Conservation (phyloP, 2,888 invertebrate species). For the Micoletzkya japonica region DNA sequence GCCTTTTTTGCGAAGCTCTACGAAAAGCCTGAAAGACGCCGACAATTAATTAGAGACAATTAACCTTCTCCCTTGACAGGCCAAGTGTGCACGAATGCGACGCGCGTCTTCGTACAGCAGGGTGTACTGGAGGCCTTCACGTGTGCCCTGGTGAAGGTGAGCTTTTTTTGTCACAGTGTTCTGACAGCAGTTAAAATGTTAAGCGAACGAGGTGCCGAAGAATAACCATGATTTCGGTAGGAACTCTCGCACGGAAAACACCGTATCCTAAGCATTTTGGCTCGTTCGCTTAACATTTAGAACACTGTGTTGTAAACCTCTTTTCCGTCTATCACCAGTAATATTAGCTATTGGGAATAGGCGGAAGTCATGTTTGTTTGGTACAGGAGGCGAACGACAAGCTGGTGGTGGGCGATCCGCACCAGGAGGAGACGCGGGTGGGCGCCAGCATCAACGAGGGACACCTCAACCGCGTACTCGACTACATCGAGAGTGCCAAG, state of each 20-base stretch:
- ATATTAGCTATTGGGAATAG: too few species aligned
- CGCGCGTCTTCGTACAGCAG: slow-evolving; percentile 69
- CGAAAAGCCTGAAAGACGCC: too few species aligned
- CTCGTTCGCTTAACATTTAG: too few species aligned
- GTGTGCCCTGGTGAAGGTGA: slow-evolving; percentile 64
- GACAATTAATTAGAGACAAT: too few species aligned
- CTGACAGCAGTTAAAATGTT: too few species aligned
- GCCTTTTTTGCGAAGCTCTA: too few species aligned
- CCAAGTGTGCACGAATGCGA: slow-evolving; percentile 71
- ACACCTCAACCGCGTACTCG: slow-evolving; percentile 68
- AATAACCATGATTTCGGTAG: neutral
- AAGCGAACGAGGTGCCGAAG: slow-evolving; percentile 27
- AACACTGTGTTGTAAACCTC: too few species aligned
- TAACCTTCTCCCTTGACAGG: slow-evolving; percentile 29
- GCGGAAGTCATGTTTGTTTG: too few species aligned
- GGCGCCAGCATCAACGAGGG: slow-evolving; percentile 69
- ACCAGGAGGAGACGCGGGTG: slow-evolving; percentile 65
- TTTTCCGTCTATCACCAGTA: too few species aligned
- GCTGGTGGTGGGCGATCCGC: slow-evolving; percentile 50
- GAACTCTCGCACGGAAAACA: neutral
- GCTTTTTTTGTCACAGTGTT: slow-evolving; percentile 28
- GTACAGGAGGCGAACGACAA: slow-evolving; percentile 43
- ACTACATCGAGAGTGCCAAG: slow-evolving; percentile 67
- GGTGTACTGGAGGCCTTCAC: slow-evolving; percentile 66
- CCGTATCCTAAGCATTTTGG: too few species aligned